Percentiles rank a stretch among this genome's conserved stretches.
These are phyloP conservation scores for Rhinopomastus cyanomelas DNA, from an alignment of 2,113 vertebrate species.

Conservation along the genomic window DNA sequence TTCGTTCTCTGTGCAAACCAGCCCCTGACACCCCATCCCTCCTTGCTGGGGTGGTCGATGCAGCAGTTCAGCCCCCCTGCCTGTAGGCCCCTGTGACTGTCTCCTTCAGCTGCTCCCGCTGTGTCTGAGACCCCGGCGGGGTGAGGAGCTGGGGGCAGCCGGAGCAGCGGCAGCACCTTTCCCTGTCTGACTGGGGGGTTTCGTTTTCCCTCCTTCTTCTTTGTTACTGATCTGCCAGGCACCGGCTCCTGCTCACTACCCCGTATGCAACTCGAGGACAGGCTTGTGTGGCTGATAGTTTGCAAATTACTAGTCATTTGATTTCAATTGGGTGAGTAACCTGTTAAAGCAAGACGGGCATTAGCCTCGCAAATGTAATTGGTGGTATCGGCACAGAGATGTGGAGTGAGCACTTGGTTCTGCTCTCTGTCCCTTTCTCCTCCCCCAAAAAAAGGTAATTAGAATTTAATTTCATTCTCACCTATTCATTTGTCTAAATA, in stretches of 20 bases:
- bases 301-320: constrained; percentile 84
- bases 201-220: not conserved
- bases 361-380: constrained; percentile 51
- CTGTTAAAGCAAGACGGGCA: constrained; percentile 54
- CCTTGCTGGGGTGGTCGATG: not conserved
- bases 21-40: not conserved
- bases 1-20: not conserved
- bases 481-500: constrained; percentile 38
- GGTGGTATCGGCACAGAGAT: not conserved
- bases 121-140: not conserved
- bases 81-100: no score
- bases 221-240: not conserved
- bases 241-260: not conserved
- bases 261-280: not conserved
- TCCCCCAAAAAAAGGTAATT: not conserved
- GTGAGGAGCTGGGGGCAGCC: not conserved
- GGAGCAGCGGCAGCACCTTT: not conserved
- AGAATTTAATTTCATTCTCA: constrained; percentile 36
- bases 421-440: not conserved
- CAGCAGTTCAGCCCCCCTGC: not conserved
- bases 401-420: not conserved
- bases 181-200: not conserved
- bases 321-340: constrained; percentile 80
- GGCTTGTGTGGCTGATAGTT: constrained; percentile 79
- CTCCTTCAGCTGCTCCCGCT: not conserved